Evolutionary conservation across 2,888 invertebrate species (phyloP), one percentile per base, ranked within the genome.

Genomic region (Chymomyza procnemis): DNA sequence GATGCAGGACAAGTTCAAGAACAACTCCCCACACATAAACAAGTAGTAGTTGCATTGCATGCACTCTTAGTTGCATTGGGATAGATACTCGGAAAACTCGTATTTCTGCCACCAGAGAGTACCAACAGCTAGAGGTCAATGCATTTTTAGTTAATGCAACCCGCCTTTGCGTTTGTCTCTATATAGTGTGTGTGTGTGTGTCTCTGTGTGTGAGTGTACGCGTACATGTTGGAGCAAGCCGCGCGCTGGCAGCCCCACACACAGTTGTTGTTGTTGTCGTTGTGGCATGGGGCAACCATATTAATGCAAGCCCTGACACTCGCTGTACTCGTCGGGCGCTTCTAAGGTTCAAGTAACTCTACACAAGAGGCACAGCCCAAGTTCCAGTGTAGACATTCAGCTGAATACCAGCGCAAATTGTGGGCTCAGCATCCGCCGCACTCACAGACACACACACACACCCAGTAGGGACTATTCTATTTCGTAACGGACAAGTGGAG

Each of bases 1-100:
- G 76, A 81, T 74, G 82, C 85, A 82, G 85, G 85, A 83, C 85
- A 82, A 85, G 83, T 82, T 83, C 79, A 78, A 82, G 80, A 82
- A 71, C 83, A 79, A 76, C 82, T 85, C 80, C 75, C 79, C 76
- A 75, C 71, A 68, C 54, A 67, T 60, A 52, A 46, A 66, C 21
- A 67, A 26, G 26, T 26, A 26, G 34, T 16, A 19, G n/a, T n/a
- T n/a, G n/a, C n/a, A n/a, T n/a, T 6, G 5, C 5, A 8, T 30
- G 26, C 48, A 60, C 47, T 65, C 71, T 76, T 77, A 79, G 78
- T 68, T 74, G 62, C 69, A 73, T 70, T 60, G 69, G 77, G 83
- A 83, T 85, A 83, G 85, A 83, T 83, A 83, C 83, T 78, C 63
- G 82, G 83, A 83, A 83, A 83, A 83, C 83, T 83, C 74, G 83